phyloP scores from a whole-genome alignment of 2,888 invertebrate species.

The Pharmacophagus antenor region DNA sequence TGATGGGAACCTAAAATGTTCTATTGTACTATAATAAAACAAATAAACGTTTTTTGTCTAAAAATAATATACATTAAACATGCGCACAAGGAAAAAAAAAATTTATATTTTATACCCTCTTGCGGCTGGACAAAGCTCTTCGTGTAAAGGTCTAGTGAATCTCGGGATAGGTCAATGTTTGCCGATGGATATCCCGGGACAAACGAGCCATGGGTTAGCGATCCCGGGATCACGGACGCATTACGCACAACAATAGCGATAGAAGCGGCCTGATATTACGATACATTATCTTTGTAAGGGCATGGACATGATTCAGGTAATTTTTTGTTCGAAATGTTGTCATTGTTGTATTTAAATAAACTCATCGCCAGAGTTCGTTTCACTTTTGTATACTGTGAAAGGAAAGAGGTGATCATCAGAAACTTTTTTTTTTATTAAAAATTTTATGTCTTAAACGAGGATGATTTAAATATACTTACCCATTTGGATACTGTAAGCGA shows the following conservation, averaged over 20 bases:
- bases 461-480: too few species aligned
- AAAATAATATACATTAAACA: slow-evolving; percentile 40
- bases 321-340: slow-evolving; percentile 70
- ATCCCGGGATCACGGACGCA: slow-evolving; percentile 68
- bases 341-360: slow-evolving; percentile 65
- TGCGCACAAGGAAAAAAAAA: slow-evolving; percentile 46
- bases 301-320: slow-evolving; percentile 71
- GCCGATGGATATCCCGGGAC: slow-evolving; percentile 75
- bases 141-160: slow-evolving; percentile 74
- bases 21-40: slow-evolving; percentile 50
- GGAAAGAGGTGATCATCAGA: not conserved
- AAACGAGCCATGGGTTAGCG: slow-evolving; percentile 66
- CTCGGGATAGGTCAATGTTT: slow-evolving; percentile 74
- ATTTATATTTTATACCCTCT: slow-evolving; percentile 63
- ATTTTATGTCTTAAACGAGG: too few species aligned
- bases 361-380: slow-evolving; percentile 41
- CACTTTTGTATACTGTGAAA: slow-evolving; percentile 33
- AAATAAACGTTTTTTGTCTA: slow-evolving; percentile 43
- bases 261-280: slow-evolving; percentile 68
- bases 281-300: slow-evolving; percentile 77
- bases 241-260: slow-evolving; percentile 70
- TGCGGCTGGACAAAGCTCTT: slow-evolving; percentile 67
- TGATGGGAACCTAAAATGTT: slow-evolving; percentile 20
- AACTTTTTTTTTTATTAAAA: too few species aligned
- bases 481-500: too few species aligned